Base-by-base conservation (phyloP, 2,797 vertebrate genomes). In the Scarus forsteni region DNA sequence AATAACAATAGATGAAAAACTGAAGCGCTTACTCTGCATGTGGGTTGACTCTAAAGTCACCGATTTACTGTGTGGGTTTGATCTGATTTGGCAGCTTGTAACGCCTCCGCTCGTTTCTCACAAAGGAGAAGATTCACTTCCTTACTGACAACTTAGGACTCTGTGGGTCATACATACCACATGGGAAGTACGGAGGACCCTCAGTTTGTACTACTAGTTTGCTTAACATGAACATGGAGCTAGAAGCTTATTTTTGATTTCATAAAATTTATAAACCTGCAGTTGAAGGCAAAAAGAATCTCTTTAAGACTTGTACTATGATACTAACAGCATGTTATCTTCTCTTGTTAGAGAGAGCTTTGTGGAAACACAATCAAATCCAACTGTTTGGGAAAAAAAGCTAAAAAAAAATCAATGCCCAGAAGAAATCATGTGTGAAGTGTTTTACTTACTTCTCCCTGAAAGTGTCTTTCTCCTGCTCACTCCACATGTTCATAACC, bases 401-500 rank as follows among this genome's bases (percentile, higher is more conserved):
- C 38, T 6, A 16, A 59, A 51, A 52, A 7, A 15, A 14, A 43
- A 13, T 11, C 1, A 11, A 15, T 12, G 36, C 0, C 46, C 55
- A 59, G 1, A 15, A 35, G 12, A 35, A 7, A 54, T 6, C 0
- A 50, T 19, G 16, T 51, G 51, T 27, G 18, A 8, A 49, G n/a
- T 19, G 55, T 51, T 73, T 42, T 7, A 35, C 94, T 97, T 95
- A 99, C 98, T 99, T 99, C 91, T 99, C 98, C 87, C 96, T 98
- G 90, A 99, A 99, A 87, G 97, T 98, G 89, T 98, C 98, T 85
- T 98, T 99, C 85, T 99, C 98, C 0, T 98, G 97, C 87, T 99
- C 98, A 1, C 97, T 98, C 98, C 98, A 99, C 93, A 99, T 97
- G 70, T 99, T 99, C 97, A 99, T 98, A 85, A 99, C 98, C 90